Conservation (phyloP, 2,797 vertebrate genomes). For the Poecilia velifera region DNA sequence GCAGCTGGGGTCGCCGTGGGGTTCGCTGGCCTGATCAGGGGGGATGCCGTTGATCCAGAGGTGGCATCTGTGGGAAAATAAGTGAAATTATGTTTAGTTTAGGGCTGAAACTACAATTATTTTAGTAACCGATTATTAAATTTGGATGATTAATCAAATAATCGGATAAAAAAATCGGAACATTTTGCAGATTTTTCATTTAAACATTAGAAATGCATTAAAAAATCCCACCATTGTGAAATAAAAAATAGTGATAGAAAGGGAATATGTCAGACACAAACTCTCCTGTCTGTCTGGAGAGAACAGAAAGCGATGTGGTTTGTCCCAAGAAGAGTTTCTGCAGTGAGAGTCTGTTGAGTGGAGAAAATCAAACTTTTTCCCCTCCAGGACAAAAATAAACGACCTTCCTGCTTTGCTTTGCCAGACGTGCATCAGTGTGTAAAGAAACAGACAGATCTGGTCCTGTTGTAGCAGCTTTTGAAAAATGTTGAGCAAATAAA, state of each 20-base stretch:
- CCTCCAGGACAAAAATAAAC: background rate
- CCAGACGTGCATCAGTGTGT: background rate
- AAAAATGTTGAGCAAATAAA: background rate
- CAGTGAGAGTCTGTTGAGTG: background rate
- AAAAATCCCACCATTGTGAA: too few relatives aligned
- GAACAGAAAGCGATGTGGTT: background rate
- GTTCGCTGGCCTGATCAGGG: constrained; percentile 76
- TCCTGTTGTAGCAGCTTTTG: background rate
- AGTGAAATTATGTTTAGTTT: background rate
- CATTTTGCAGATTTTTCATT: too few relatives aligned
- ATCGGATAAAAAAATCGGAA: too few relatives aligned
- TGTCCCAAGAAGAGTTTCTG: background rate
- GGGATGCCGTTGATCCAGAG: constrained; percentile 74
- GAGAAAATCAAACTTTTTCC: background rate
- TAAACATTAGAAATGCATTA: too few relatives aligned
- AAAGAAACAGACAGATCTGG: background rate
- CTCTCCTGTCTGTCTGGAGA: background rate
- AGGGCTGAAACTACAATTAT: background rate
- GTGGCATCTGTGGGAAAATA: constrained; percentile 73
- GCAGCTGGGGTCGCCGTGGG: constrained; percentile 36
- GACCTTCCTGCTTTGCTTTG: background rate
- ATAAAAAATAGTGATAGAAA: background rate
- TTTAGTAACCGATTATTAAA: too few relatives aligned
- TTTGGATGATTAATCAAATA: too few relatives aligned
- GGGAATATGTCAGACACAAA: background rate